phyloP scores from a whole-genome alignment of 2,113 vertebrate species.

The Cariama cristata region DNA sequence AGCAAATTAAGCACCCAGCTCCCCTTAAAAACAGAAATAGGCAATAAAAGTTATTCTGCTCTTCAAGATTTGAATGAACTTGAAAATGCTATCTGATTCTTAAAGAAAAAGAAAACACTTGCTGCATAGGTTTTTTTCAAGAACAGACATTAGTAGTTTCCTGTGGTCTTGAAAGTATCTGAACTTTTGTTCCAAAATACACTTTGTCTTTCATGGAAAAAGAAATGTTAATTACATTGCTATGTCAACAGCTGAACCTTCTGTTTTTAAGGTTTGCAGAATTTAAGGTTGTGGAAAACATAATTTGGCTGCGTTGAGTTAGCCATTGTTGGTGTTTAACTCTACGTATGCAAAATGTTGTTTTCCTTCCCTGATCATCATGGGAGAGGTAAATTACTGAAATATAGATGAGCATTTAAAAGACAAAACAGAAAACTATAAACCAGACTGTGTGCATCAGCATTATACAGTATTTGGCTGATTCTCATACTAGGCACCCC shows the following conservation, averaged over 20 bases:
- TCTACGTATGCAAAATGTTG: background rate
- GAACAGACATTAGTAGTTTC: background rate
- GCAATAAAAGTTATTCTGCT: background rate
- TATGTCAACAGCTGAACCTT: background rate
- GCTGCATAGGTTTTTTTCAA: background rate
- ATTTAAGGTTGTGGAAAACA: background rate
- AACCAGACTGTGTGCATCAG: background rate
- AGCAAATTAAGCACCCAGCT: background rate
- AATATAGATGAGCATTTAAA: background rate
- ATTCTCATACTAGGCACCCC: rapidly evolving
- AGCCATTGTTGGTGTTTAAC: background rate
- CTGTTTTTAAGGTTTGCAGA: background rate
- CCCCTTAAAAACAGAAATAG: background rate
- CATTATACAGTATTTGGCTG: background rate
- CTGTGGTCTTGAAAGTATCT: background rate
- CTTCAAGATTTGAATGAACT: background rate
- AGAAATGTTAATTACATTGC: background rate
- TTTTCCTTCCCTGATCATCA: background rate
- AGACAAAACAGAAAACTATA: background rate
- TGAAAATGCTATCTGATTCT: background rate
- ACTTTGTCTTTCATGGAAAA: background rate
- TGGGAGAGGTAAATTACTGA: background rate
- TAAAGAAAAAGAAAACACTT: background rate
- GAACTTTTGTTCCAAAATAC: background rate
- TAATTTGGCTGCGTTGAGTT: background rate